These are phyloP conservation scores for Merops nubicus DNA, from an alignment of 2,113 vertebrate genomes.

Conservation along the genomic window DNA sequence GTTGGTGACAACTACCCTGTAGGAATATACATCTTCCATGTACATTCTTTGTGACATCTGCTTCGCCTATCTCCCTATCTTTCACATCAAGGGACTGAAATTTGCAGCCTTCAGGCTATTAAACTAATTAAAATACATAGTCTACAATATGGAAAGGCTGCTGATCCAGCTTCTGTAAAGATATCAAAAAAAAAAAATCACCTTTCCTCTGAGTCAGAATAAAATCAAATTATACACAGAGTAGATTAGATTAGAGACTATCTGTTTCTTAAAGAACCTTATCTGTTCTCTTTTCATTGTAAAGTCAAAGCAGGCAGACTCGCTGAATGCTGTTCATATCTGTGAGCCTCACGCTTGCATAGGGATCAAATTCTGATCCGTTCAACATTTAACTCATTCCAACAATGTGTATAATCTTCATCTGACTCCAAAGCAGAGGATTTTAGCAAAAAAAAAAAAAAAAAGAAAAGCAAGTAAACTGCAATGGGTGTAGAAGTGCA, in stretches of 20 bases:
- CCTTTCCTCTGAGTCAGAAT: slow-evolving; percentile 39
- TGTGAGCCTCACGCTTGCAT: background rate
- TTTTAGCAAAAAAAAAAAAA: slow-evolving; percentile 18
- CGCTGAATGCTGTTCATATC: background rate
- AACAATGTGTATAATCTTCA: slow-evolving; percentile 21
- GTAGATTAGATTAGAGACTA: slow-evolving; percentile 54
- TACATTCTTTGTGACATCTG: background rate
- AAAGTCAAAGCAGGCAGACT: background rate
- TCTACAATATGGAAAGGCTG: slow-evolving; percentile 22
- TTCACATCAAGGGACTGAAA: background rate
- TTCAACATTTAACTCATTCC: background rate
- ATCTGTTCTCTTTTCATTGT: slow-evolving; percentile 7
- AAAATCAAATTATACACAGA: slow-evolving; percentile 53
- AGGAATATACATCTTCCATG: background rate
- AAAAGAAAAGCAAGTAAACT: background rate
- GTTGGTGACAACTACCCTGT: background rate
- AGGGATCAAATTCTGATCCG: slow-evolving; percentile 28
- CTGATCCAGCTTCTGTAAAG: slow-evolving; percentile 27
- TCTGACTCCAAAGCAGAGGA: background rate
- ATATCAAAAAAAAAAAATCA: background rate
- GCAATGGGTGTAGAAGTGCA: background rate
- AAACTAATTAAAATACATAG: slow-evolving; percentile 43
- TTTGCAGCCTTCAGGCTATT: slow-evolving; percentile 17
- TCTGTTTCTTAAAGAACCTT: slow-evolving; percentile 45
- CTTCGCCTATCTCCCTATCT: background rate